Conservation (phyloP, 2,113 vertebrate genomes). For the Paralichthys olivaceus region DNA sequence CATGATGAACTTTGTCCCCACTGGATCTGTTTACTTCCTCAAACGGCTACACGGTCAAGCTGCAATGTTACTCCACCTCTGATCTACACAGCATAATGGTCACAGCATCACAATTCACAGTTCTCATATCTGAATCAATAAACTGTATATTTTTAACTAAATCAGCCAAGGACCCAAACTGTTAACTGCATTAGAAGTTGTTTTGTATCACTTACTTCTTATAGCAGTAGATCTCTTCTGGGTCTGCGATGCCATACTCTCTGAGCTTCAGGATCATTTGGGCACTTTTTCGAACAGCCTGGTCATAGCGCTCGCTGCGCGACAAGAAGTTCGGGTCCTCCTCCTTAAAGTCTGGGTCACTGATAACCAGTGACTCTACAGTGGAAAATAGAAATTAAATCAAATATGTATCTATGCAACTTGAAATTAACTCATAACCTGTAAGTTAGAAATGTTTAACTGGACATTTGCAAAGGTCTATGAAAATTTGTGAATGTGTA, state of each 20-base stretch:
- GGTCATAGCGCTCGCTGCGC: conserved; percentile 93
- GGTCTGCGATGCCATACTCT: conserved; percentile 91
- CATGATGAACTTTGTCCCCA: conserved; percentile 57
- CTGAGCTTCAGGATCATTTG: conserved; percentile 91
- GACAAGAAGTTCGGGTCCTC: conserved; percentile 93
- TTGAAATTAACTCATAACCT: neutral
- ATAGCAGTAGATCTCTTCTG: conserved; percentile 91
- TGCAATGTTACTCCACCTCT: neutral
- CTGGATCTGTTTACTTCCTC: neutral
- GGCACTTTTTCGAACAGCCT: conserved; percentile 90
- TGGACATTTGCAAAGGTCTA: neutral
- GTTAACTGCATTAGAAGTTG: neutral
- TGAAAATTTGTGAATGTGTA: neutral
- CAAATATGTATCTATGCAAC: neutral
- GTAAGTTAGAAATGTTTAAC: neutral
- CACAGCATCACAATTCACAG: neutral
- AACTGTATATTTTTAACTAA: neutral
- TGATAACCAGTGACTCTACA: conserved; percentile 89
- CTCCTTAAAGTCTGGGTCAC: conserved; percentile 90
- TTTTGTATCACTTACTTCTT: conserved; percentile 86
- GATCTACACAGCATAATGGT: neutral
- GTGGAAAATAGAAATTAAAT: conserved; percentile 11
- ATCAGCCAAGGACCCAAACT: neutral
- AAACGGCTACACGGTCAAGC: neutral
- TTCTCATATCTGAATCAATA: neutral